These are phyloP conservation scores for Syngnathus acus DNA, from an alignment of 2,797 vertebrate genomes.

Conservation along the genomic window DNA sequence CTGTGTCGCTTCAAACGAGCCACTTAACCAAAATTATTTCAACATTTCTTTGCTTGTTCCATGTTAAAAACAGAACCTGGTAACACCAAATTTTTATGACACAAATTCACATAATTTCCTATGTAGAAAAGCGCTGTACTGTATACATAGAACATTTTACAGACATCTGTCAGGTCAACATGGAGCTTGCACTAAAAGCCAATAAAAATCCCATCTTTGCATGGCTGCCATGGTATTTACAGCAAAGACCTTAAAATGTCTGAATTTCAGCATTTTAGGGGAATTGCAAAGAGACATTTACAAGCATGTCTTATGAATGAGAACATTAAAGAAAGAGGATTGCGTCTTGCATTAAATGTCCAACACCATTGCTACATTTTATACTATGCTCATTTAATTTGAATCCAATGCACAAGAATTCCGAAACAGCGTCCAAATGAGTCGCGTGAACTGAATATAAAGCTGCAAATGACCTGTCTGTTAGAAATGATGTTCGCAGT, in stretches of 20 bases:
- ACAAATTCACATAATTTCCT: neutral
- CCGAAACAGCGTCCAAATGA: constrained; percentile 32
- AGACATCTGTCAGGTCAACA: neutral
- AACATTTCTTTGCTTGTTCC: neutral
- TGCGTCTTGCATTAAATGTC: constrained; percentile 22
- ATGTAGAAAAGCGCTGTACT: neutral
- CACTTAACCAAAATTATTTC: neutral
- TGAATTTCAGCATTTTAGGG: neutral
- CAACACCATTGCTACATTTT: constrained; percentile 28
- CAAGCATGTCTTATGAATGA: constrained; percentile 7
- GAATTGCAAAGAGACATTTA: neutral
- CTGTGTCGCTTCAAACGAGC: neutral
- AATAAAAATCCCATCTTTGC: neutral
- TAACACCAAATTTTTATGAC: neutral
- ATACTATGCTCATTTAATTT: constrained; percentile 37
- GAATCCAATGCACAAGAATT: constrained; percentile 38
- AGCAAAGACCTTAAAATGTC: neutral
- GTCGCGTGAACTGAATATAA: constrained; percentile 22
- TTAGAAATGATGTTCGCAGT: constrained; percentile 45
- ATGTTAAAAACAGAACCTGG: neutral
- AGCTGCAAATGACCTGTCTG: constrained; percentile 49
- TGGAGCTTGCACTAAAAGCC: neutral
- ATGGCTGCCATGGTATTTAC: neutral
- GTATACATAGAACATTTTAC: neutral
- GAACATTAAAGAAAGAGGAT: constrained; percentile 17